phyloP scores from a whole-genome alignment of 2,888 invertebrate species.

The Melanostoma scalare region DNA sequence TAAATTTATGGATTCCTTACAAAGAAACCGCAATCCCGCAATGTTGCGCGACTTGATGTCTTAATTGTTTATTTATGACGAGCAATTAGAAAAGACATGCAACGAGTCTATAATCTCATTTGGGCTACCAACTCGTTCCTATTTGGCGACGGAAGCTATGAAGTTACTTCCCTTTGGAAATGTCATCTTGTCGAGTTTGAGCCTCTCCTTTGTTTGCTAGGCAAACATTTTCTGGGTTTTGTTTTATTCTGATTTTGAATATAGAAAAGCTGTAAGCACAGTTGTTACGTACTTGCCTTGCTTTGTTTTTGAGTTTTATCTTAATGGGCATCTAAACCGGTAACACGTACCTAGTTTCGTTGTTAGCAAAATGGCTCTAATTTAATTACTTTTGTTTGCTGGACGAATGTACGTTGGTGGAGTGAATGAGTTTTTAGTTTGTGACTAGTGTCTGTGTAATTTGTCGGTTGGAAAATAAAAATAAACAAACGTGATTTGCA shows the following conservation, averaged over 20 bases:
- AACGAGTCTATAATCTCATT: constrained; percentile 50
- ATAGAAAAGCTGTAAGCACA: constrained; percentile 20
- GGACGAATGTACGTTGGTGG: too few relatives aligned
- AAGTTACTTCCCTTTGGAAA: constrained; percentile 29
- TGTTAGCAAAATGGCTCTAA: constrained; percentile 14
- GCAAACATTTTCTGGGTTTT: neutral
- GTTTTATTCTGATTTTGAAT: constrained; percentile 4
- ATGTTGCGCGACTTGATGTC: constrained; percentile 48
- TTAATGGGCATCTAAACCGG: constrained; percentile 46
- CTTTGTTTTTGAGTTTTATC: constrained; percentile 50
- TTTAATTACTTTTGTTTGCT: constrained; percentile 20
- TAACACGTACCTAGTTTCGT: constrained; percentile 21
- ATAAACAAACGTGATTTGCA: too few relatives aligned
- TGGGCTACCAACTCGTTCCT: constrained; percentile 34
- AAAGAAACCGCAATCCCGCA: constrained; percentile 39
- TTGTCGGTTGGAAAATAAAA: too few relatives aligned
- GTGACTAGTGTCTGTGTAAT: too few relatives aligned
- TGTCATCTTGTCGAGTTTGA: neutral
- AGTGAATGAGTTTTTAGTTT: too few relatives aligned
- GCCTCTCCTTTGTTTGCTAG: neutral
- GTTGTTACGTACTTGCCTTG: constrained; percentile 38
- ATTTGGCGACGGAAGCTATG: constrained; percentile 47
- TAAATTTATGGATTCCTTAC: constrained; percentile 60
- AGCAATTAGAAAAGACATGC: constrained; percentile 36
- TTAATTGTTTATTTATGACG: constrained; percentile 62